These are phyloP conservation scores for Eupithecia inturbata DNA, from an alignment of 2,888 invertebrate species.

Conservation along the genomic window DNA sequence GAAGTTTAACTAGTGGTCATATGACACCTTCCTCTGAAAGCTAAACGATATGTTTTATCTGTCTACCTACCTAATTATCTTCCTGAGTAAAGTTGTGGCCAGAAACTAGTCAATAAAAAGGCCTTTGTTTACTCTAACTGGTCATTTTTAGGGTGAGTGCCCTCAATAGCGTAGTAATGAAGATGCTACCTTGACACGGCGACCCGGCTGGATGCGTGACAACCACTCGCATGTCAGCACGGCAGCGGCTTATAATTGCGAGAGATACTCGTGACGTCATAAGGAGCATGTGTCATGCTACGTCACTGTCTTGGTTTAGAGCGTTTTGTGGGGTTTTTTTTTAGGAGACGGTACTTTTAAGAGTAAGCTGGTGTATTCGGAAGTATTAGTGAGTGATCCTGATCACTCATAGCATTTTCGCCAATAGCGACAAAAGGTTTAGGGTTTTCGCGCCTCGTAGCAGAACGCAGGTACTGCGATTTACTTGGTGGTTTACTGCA, in stretches of 20 bases:
- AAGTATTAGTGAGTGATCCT: too few species aligned
- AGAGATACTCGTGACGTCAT: slow-evolving; percentile 45
- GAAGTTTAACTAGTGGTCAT: too few species aligned
- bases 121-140: slow-evolving; percentile 5
- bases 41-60: too few species aligned
- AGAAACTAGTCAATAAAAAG: too few species aligned
- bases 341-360: background rate
- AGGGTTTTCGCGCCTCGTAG: too few species aligned
- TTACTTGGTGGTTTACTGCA: too few species aligned
- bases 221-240: slow-evolving; percentile 64
- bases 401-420: too few species aligned
- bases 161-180: slow-evolving; percentile 29
- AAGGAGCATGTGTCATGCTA: slow-evolving; percentile 38
- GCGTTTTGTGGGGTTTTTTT: background rate
- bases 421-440: too few species aligned
- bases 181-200: slow-evolving; percentile 46
- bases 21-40: too few species aligned
- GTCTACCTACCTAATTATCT: too few species aligned
- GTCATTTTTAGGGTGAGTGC: slow-evolving; percentile 17
- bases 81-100: too few species aligned
- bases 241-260: slow-evolving; percentile 48
- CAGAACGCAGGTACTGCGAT: too few species aligned
- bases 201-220: slow-evolving; percentile 62
- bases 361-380: background rate
- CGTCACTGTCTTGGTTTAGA: slow-evolving; percentile 24